phyloP scores from a whole-genome alignment of 2,888 invertebrate genomes.

The Temnothorax ravouxi region DNA sequence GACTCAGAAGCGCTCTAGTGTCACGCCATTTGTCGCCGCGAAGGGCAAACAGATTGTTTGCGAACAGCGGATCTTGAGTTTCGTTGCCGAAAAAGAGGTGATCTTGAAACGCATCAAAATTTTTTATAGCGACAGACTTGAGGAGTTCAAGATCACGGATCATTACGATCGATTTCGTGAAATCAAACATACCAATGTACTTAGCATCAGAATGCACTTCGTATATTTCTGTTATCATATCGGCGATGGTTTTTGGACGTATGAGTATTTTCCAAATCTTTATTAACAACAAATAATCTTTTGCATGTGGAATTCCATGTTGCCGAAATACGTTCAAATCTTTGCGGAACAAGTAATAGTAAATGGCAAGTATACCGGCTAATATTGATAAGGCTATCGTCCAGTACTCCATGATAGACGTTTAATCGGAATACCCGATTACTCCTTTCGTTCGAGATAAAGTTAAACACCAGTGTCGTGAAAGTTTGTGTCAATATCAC shows the following conservation, averaged over 20 bases:
- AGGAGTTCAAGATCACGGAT: conserved; percentile 76
- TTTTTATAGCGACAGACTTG: conserved; percentile 71
- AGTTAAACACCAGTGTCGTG: conserved; percentile 27
- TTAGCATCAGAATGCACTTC: conserved; percentile 64
- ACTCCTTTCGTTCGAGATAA: conserved; percentile 17
- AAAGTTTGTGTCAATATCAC: conserved; percentile 47
- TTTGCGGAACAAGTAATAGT: conserved; percentile 50
- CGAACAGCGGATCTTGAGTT: conserved; percentile 69
- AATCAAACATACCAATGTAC: conserved; percentile 74
- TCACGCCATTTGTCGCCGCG: conserved; percentile 87
- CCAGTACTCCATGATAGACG: conserved; percentile 47
- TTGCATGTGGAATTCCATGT: conserved; percentile 53
- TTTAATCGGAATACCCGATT: conserved; percentile 24
- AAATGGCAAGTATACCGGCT: conserved; percentile 31
- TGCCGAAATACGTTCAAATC: conserved; percentile 55
- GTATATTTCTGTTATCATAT: conserved; percentile 54
- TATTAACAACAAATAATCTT: conserved; percentile 47
- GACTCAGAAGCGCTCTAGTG: conserved; percentile 87
- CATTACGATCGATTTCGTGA: conserved; percentile 55
- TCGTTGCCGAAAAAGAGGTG: conserved; percentile 40
- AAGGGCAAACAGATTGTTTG: conserved; percentile 68
- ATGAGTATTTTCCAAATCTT: conserved; percentile 49
- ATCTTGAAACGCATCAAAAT: conserved; percentile 70
- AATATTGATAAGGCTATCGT: conserved; percentile 42
- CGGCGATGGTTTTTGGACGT: conserved; percentile 45